phyloP scores from a whole-genome alignment of 2,888 invertebrate genomes.

The Drosophila paucipuncta region DNA sequence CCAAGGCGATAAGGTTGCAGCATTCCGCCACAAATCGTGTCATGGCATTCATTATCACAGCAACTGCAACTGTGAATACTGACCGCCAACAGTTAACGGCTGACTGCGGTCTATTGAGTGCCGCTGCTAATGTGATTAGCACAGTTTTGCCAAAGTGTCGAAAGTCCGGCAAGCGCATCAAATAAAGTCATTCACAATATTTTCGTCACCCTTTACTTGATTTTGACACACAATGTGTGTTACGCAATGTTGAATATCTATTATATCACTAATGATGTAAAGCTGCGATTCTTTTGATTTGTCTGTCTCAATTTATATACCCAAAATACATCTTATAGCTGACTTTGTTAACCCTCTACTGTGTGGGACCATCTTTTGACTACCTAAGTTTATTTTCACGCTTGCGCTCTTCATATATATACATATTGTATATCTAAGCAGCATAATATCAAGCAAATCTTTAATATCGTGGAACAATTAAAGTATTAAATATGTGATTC shows the following conservation, averaged over 20 bases:
- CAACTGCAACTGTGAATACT: constrained; percentile 31
- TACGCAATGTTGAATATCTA: not conserved
- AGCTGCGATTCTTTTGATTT: not conserved
- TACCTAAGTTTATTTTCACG: not conserved
- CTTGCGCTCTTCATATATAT: not conserved
- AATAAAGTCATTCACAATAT: constrained; percentile 25
- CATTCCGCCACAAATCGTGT: constrained; percentile 42
- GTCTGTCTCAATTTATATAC: not conserved
- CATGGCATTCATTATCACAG: constrained; percentile 55
- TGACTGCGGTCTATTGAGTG: not conserved
- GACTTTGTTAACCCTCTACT: not conserved
- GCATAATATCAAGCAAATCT: not conserved
- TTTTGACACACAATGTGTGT: not conserved
- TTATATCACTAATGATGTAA: not conserved
- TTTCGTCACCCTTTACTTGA: constrained; percentile 4
- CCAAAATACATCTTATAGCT: not conserved
- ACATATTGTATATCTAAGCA: not conserved
- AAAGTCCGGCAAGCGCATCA: constrained; percentile 33
- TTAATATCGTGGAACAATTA: not conserved
- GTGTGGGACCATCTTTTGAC: not conserved
- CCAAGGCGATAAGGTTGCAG: constrained; percentile 16
- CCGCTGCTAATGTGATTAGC: constrained; percentile 61
- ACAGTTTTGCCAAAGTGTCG: constrained; percentile 45
- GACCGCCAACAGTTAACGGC: constrained; percentile 1
- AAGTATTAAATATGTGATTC: constrained; percentile 1